Percentiles rank a stretch among this genome's conserved stretches.
Evolutionary conservation across 1,140 invertebrate species (phyloP).

Genomic region (Heliconius himera): DNA sequence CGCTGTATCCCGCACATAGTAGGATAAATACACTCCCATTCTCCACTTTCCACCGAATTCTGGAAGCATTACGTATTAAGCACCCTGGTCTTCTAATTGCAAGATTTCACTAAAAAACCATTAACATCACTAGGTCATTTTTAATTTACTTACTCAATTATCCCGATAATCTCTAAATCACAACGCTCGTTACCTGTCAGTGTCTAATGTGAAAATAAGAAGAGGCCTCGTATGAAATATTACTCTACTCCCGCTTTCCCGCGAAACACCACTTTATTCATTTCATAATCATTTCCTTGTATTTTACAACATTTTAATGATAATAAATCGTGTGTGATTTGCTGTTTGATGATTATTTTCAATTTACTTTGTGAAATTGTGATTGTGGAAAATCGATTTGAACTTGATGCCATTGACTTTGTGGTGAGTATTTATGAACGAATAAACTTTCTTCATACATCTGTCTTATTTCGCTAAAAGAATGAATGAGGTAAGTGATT

Average conservation of each 20-base stretch:
- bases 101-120: conserved; percentile 4
- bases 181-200: conserved; percentile 19
- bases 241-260: conserved; percentile 17
- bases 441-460: no score
- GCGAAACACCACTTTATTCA: conserved; percentile 6
- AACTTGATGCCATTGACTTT: neutral
- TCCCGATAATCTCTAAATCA: conserved; percentile 11
- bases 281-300: neutral
- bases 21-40: no score
- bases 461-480: neutral
- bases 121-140: neutral
- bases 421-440: neutral
- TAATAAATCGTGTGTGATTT: neutral
- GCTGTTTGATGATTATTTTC: neutral
- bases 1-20: no score
- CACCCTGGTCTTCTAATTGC: no score
- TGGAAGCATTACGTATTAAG: no score
- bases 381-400: neutral
- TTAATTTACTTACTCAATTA: conserved; percentile 11
- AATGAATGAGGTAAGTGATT: no score
- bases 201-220: conserved; percentile 34
- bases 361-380: neutral
- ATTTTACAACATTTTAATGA: neutral
- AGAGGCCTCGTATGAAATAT: conserved; percentile 25
- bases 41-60: no score